Evolutionary conservation across 2,113 vertebrate species (phyloP).

Genomic region (Sprattus sprattus): DNA sequence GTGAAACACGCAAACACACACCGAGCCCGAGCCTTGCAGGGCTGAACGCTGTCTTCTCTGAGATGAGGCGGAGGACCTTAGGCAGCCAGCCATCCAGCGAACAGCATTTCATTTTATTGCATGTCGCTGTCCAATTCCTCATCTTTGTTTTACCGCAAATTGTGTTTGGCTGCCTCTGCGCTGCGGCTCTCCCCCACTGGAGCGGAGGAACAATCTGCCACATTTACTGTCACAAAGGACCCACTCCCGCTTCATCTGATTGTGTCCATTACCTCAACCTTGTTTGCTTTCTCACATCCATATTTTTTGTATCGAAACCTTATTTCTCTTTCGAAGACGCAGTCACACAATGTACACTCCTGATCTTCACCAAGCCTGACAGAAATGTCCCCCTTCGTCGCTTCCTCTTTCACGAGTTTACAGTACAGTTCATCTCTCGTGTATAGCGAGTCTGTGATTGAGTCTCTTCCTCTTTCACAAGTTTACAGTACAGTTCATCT

Average conservation of each 20-base stretch:
- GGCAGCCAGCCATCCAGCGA: neutral
- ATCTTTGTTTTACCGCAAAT: conserved; percentile 9
- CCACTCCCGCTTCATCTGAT: neutral
- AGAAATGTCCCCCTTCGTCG: no score
- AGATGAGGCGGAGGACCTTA: neutral
- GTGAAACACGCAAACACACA: neutral
- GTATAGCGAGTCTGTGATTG: neutral
- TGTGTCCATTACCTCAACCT: neutral
- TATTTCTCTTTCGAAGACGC: no score
- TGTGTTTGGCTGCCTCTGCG: neutral
- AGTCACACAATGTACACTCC: no score
- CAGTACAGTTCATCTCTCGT: neutral
- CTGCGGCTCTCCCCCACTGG: conserved; percentile 40
- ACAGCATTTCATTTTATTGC: neutral
- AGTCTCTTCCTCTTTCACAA: no score
- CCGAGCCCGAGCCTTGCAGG: neutral
- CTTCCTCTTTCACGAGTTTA: no score
- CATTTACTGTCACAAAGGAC: neutral
- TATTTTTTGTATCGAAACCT: neutral
- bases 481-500: neutral
- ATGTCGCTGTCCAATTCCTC: neutral
- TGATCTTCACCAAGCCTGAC: no score
- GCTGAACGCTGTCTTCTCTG: neutral
- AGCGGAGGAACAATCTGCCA: neutral
- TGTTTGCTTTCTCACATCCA: neutral